Conservation (phyloP, 2,888 invertebrate genomes). For the Pimpla rufipes region DNA sequence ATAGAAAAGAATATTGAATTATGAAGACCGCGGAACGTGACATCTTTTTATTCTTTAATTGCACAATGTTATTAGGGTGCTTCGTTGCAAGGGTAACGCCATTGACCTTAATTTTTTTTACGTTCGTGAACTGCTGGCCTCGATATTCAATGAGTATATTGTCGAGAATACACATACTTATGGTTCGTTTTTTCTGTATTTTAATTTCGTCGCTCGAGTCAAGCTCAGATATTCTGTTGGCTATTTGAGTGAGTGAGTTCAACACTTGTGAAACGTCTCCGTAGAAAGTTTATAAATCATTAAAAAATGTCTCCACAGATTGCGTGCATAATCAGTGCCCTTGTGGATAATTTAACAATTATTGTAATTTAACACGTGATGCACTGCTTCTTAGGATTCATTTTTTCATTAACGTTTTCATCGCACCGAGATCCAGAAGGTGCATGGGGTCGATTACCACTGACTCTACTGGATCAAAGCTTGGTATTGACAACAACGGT, state of each 20-base stretch:
- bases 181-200: slow-evolving; percentile 31
- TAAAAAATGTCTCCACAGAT: slow-evolving; percentile 56
- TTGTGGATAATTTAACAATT: slow-evolving; percentile 11
- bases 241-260: slow-evolving; percentile 63
- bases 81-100: not conserved
- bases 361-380: slow-evolving; percentile 11
- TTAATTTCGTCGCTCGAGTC: slow-evolving; percentile 45
- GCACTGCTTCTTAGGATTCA: slow-evolving; percentile 38
- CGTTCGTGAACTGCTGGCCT: not conserved
- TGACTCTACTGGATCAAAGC: slow-evolving; percentile 64
- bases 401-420: slow-evolving; percentile 54
- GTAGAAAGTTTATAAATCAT: slow-evolving; percentile 56
- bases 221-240: slow-evolving; percentile 59
- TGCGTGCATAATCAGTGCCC: slow-evolving; percentile 49
- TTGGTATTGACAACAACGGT: slow-evolving; percentile 59
- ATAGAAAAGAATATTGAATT: too few species aligned
- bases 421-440: slow-evolving; percentile 63
- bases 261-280: slow-evolving; percentile 58
- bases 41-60: slow-evolving; percentile 17
- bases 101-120: not conserved
- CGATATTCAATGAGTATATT: not conserved
- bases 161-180: slow-evolving; percentile 14
- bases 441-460: slow-evolving; percentile 72
- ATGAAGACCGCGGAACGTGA: too few species aligned
- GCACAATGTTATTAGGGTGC: slow-evolving; percentile 20